Evolutionary conservation across 2,797 vertebrate species (phyloP).

Genomic region (Otolemur crassicaudatus): DNA sequence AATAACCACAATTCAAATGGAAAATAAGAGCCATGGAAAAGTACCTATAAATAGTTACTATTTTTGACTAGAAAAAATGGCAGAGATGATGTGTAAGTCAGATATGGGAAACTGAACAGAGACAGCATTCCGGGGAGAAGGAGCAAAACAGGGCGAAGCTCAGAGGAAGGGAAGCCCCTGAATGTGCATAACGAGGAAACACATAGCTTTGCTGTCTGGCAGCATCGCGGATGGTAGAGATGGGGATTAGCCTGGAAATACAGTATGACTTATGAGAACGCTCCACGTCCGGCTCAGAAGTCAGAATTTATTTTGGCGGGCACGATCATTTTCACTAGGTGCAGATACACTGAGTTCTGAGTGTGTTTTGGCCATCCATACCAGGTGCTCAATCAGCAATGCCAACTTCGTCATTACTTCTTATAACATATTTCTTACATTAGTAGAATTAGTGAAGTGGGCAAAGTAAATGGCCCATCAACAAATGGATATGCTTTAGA

Average conservation of each 20-base stretch:
- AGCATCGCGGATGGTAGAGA: not conserved
- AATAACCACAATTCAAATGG: not conserved
- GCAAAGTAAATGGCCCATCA: conserved; percentile 40
- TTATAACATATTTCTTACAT: conserved; percentile 45
- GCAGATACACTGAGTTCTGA: not conserved
- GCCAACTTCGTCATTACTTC: conserved; percentile 48
- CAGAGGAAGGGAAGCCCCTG: not conserved
- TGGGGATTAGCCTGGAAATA: not conserved
- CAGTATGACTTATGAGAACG: not conserved
- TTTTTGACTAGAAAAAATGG: not conserved
- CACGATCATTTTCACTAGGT: not conserved
- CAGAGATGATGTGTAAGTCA: not conserved
- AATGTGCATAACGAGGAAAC: not conserved
- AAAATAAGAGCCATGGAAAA: not conserved
- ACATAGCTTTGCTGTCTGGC: not conserved
- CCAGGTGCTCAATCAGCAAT: not conserved
- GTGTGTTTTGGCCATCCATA: not conserved
- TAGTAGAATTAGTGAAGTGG: conserved; percentile 58
- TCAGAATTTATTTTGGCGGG: not conserved
- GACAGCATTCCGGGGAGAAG: not conserved
- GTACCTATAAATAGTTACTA: not conserved
- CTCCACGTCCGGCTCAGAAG: not conserved
- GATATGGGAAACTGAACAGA: not conserved
- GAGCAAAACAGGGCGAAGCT: not conserved
- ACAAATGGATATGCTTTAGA: conserved; percentile 60